phyloP scores from a whole-genome alignment of 1,140 invertebrate species.

The Goniozus legneri region DNA sequence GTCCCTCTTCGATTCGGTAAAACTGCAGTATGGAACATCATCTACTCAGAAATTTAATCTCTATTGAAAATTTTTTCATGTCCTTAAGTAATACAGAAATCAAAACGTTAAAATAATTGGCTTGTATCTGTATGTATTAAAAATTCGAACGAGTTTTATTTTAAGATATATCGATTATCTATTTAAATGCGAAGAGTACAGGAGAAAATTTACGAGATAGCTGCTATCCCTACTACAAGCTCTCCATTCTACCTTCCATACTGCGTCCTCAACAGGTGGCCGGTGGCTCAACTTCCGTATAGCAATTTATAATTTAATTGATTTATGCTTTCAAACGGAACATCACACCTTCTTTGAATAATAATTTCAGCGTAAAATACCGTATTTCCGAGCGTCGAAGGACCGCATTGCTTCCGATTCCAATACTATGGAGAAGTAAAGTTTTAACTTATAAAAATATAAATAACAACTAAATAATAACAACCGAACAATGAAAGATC shows the following conservation, averaged over 20 bases:
- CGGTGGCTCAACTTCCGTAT: conserved; percentile 49
- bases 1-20: not conserved
- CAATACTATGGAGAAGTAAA: no score
- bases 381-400: no score
- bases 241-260: conserved; percentile 36
- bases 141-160: not conserved
- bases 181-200: no score
- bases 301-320: conserved; percentile 54
- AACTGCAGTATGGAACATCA: conserved; percentile 8
- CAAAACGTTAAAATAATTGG: not conserved
- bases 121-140: not conserved
- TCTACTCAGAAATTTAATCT: no score
- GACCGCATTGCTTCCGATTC: no score
- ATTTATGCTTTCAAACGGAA: conserved; percentile 32
- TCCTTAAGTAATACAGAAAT: no score
- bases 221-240: conserved; percentile 38
- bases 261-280: conserved; percentile 49
- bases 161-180: not conserved
- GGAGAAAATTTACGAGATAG: conserved; percentile 56
- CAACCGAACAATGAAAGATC: no score
- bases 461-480: no score
- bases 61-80: no score
- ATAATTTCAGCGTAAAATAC: not conserved
- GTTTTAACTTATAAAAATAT: no score
- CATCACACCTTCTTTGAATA: conserved; percentile 8